A percentile compares a stretch with the other conserved stretches of the same genome.
phyloP scores from a whole-genome alignment of 2,113 vertebrate genomes.

The Kobus ellipsiprymnus region DNA sequence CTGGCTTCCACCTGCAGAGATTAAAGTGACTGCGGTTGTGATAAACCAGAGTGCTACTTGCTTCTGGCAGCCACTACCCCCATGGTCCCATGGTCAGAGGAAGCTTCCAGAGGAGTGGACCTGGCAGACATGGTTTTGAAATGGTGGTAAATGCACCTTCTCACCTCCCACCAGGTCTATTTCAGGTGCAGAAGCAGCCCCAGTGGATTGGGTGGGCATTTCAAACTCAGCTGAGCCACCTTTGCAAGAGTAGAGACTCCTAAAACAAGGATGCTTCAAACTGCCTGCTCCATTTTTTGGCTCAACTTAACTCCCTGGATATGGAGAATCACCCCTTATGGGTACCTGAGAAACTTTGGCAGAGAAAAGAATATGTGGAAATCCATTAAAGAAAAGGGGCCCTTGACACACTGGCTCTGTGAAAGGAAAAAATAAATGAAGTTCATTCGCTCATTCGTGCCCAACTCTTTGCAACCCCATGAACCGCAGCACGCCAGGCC shows the following conservation, averaged over 20 bases:
- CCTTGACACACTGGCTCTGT: not conserved
- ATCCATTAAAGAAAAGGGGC: not conserved
- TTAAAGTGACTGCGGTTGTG: not conserved
- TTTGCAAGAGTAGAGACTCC: not conserved
- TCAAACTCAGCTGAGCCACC: not conserved
- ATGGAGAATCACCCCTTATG: too few species aligned
- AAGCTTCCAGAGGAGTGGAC: not conserved
- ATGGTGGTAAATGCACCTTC: too few species aligned
- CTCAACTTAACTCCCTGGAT: not conserved
- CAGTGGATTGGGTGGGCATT: not conserved
- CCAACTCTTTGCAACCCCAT: fast-evolving
- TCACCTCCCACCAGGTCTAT: not conserved
- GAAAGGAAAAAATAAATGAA: not conserved
- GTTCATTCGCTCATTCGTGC: not conserved
- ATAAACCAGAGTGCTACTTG: not conserved
- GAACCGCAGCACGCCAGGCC: not conserved
- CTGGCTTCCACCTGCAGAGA: not conserved
- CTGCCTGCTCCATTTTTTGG: not conserved
- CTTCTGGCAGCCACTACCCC: too few species aligned
- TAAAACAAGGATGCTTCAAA: not conserved
- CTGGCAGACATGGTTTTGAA: not conserved
- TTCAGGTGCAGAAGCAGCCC: not conserved
- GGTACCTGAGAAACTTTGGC: not conserved
- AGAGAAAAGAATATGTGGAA: not conserved
- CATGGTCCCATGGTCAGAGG: fast-evolving